These are phyloP conservation scores for Plagodis pulveraria DNA, from an alignment of 2,888 invertebrate species.

Conservation along the genomic window DNA sequence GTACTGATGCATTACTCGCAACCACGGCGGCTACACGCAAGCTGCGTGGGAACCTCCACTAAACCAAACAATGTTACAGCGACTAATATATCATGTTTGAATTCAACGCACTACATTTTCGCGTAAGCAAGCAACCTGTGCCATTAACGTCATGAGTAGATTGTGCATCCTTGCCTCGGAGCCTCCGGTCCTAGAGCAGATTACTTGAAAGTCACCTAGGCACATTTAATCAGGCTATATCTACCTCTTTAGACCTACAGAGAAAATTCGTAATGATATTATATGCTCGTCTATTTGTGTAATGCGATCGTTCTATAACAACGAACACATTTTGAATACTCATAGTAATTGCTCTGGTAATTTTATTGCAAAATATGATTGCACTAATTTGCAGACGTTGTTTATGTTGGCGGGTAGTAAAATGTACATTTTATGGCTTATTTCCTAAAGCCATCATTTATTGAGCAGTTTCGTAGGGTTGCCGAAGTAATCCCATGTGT, in stretches of 20 bases:
- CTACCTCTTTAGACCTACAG: conserved; percentile 52
- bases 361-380: conserved; percentile 50
- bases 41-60: conserved; percentile 74
- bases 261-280: conserved; percentile 47
- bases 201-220: conserved; percentile 19
- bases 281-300: conserved; percentile 39
- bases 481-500: too few species aligned
- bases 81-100: conserved; percentile 70
- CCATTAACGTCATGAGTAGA: conserved; percentile 72
- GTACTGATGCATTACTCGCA: conserved; percentile 33
- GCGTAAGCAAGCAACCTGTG: conserved; percentile 59
- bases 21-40: conserved; percentile 30
- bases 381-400: conserved; percentile 36
- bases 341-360: conserved; percentile 44
- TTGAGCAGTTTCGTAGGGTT: not conserved
- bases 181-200: conserved; percentile 39
- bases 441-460: conserved; percentile 14
- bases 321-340: conserved; percentile 43
- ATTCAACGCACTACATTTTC: conserved; percentile 67
- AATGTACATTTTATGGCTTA: conserved; percentile 11
- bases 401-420: conserved; percentile 11
- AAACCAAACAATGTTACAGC: conserved; percentile 46
- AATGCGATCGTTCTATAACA: conserved; percentile 49
- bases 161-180: conserved; percentile 69
- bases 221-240: conserved; percentile 52